Percentiles rank a stretch among this genome's conserved stretches.
phyloP scores from a whole-genome alignment of 2,888 invertebrate species.

The Pseudoips prasinana region DNA sequence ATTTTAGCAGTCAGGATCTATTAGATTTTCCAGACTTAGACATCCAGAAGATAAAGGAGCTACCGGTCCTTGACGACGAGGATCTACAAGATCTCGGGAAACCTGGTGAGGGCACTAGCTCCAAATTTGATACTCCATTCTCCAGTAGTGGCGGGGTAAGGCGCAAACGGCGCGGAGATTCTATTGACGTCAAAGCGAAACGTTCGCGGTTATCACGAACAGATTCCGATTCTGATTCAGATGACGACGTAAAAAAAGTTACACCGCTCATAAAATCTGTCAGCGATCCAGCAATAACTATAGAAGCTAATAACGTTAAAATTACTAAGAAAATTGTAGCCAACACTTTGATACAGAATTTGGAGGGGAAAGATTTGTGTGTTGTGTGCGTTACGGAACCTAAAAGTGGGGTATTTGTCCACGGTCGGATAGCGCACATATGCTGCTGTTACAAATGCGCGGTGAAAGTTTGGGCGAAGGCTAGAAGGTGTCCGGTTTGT shows the following conservation, averaged over 20 bases:
- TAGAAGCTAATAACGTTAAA: slow-evolving; percentile 38
- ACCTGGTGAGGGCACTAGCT: slow-evolving; percentile 23
- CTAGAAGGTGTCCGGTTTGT: slow-evolving; percentile 86
- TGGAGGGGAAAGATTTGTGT: slow-evolving; percentile 70
- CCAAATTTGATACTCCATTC: not conserved
- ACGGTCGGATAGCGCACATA: slow-evolving; percentile 84
- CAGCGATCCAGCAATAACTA: slow-evolving; percentile 65
- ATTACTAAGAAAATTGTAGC: slow-evolving; percentile 46
- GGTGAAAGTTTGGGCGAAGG: slow-evolving; percentile 83
- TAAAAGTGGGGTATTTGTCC: slow-evolving; percentile 86
- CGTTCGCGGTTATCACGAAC: slow-evolving; percentile 35
- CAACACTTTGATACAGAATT: slow-evolving; percentile 45
- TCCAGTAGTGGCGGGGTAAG: slow-evolving; percentile 8
- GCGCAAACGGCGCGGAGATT: slow-evolving; percentile 49
- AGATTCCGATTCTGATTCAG: slow-evolving; percentile 39
- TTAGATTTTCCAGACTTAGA: no score
- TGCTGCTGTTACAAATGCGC: slow-evolving; percentile 88
- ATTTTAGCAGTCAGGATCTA: slow-evolving; percentile 1
- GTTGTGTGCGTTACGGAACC: slow-evolving; percentile 83
- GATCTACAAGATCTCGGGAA: slow-evolving; percentile 1
- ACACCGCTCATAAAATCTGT: slow-evolving; percentile 58
- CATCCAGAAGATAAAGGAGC: no score
- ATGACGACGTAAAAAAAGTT: slow-evolving; percentile 34
- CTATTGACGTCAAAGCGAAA: slow-evolving; percentile 48
- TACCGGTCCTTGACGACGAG: no score